phyloP scores from a whole-genome alignment of 2,888 invertebrate genomes.

The Elysia crispata region DNA sequence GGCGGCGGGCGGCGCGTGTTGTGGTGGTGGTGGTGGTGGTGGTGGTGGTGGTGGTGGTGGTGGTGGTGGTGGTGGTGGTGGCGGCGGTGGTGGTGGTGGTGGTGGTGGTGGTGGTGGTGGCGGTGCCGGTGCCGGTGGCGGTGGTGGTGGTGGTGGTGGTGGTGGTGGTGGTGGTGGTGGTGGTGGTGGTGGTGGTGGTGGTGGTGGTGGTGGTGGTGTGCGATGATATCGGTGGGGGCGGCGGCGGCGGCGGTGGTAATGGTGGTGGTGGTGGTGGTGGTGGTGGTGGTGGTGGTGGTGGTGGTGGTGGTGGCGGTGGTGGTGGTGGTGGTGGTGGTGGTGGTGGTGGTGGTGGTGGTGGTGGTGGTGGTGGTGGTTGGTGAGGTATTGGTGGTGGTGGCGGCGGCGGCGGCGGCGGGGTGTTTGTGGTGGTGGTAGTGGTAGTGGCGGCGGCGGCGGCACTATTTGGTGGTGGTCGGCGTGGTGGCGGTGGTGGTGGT shows the following conservation, averaged over 20 bases:
- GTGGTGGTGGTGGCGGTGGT: background rate
- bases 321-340: background rate
- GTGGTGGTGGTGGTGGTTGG: background rate
- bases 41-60: background rate
- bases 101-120: constrained; percentile 14
- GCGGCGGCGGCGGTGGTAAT: background rate
- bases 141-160: constrained; percentile 14
- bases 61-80: constrained; percentile 1
- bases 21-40: background rate
- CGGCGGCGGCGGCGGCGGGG: background rate
- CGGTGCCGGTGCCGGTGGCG: background rate
- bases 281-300: constrained; percentile 7
- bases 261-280: constrained; percentile 13
- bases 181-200: background rate
- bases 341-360: background rate
- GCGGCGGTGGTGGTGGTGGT: constrained; percentile 19
- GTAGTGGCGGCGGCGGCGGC: constrained; percentile 37
- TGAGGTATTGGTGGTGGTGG: background rate
- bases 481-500: constrained; percentile 62
- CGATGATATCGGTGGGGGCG: background rate
- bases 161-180: constrained; percentile 15
- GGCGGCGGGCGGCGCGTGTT: too few species aligned
- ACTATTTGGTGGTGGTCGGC: constrained; percentile 57
- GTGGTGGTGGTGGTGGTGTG: too few species aligned
- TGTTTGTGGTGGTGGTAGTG: background rate